Evolutionary conservation across 2,888 invertebrate species (phyloP).

Genomic region (Parascotia fuliginaria): DNA sequence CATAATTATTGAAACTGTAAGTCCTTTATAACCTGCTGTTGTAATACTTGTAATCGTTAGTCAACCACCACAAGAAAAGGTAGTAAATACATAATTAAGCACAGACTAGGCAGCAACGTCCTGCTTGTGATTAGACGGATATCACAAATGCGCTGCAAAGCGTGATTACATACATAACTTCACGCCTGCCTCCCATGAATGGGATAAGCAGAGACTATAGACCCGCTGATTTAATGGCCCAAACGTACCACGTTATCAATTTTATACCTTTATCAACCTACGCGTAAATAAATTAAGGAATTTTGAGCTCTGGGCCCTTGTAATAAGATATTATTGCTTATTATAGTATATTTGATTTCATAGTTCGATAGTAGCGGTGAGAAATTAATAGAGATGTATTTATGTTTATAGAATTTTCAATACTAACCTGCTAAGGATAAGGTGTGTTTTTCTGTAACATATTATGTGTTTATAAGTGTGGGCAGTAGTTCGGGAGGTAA

Average conservation of each 20-base stretch:
- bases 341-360: conserved; percentile 23
- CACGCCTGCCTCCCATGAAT: too few relatives aligned
- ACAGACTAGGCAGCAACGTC: too few relatives aligned
- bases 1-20: too few relatives aligned
- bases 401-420: background rate
- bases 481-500: conserved; percentile 8
- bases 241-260: background rate
- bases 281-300: conserved; percentile 14
- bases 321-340: background rate
- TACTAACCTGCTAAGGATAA: rapidly evolving
- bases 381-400: conserved; percentile 17
- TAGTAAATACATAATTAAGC: too few relatives aligned
- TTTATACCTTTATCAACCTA: background rate
- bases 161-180: too few relatives aligned
- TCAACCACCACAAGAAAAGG: too few relatives aligned
- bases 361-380: conserved; percentile 29
- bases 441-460: conserved; percentile 6
- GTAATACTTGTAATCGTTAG: too few relatives aligned
- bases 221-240: background rate
- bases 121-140: too few relatives aligned
- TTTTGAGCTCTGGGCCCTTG: conserved; percentile 21
- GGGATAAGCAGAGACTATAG: too few relatives aligned
- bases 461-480: conserved; percentile 21
- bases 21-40: too few relatives aligned
- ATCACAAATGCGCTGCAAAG: too few relatives aligned